Evolutionary conservation across 1,140 invertebrate species (phyloP), one percentile per base, ranked within the genome.

Genomic region (Drosophila saltans): DNA sequence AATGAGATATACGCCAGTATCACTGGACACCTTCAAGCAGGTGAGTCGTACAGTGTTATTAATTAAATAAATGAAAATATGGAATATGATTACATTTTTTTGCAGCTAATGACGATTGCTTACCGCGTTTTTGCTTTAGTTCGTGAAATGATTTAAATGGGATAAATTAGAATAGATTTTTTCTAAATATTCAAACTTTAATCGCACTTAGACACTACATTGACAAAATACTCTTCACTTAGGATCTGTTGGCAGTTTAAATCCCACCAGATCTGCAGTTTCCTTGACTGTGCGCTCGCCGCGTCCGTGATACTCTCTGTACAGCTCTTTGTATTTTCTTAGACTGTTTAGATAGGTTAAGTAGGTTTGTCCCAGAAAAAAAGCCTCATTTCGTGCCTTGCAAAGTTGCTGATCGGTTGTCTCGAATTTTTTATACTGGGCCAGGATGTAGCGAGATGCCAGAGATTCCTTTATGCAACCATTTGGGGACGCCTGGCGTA

Each of bases 181-280:
- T 36, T 21, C n/a, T 39, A 8, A 45, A 64, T n/a, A 45, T 69
- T 39, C 64, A 56, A 39, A 66, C 70, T 81, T 73, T 77, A 77
- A 72, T 78, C 69, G 55, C 26, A 21, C 26, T 3, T 69, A 66
- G 16, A 40, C 48, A 36, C 61, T 60, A 63, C 33, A 41, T 21
- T 16, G 16, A 9, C 57, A 43, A 52, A 52, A 39, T 36, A 61
- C 52, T 16, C 11, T 74, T 90, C 69, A 95, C 84, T 95, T 96
- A 11, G 96, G 96, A 93, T 97, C 96, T 85, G 96, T 95, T 0
- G 97, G 97, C 36, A 98, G 91, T 88, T 97, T 97, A 78, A 97
- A 97, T 28, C 97, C 97, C 61, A 98, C 96, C 82, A 97, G 92
- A 80, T 95, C 94, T 11, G 97, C 97, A 8, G 97, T 97, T 77